Percentiles rank a stretch among this genome's conserved stretches.
These are phyloP conservation scores for Lonchura striata DNA, from an alignment of 2,113 vertebrate genomes.

Conservation along the genomic window DNA sequence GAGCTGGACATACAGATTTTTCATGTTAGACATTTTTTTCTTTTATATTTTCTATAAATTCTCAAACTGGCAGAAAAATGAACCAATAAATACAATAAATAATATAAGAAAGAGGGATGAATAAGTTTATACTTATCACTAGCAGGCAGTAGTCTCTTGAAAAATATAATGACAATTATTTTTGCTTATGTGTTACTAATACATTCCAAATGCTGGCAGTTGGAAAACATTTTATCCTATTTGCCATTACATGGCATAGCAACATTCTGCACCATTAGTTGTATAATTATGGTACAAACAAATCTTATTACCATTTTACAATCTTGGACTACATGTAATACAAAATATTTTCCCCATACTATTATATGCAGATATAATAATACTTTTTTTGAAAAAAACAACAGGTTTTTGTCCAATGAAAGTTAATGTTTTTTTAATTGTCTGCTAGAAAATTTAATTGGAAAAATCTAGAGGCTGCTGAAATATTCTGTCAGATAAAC, in stretches of 20 bases:
- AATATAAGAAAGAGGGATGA: background rate
- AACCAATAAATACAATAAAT: background rate
- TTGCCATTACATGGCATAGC: background rate
- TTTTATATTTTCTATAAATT: background rate
- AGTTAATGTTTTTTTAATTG: background rate
- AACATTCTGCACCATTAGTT: background rate
- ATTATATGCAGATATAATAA: fast-evolving
- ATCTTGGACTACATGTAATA: background rate
- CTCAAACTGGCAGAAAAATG: background rate
- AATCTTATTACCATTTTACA: background rate
- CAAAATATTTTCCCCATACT: background rate
- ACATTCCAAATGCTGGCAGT: background rate
- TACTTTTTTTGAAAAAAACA: background rate
- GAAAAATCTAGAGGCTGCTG: background rate
- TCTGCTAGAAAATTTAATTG: background rate
- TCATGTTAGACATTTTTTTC: background rate
- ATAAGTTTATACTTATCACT: background rate
- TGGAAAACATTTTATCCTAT: background rate
- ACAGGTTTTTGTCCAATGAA: background rate
- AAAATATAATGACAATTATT: background rate
- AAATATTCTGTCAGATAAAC: background rate
- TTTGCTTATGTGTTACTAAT: background rate
- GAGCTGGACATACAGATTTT: background rate
- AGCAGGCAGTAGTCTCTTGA: background rate
- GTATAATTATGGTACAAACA: background rate